A percentile compares a stretch with the other conserved stretches of the same genome.
These are phyloP conservation scores for Apostichopus parvimensis DNA, from an alignment of 35 echinoderm and acorn worm genomes.

Conservation along the genomic window DNA sequence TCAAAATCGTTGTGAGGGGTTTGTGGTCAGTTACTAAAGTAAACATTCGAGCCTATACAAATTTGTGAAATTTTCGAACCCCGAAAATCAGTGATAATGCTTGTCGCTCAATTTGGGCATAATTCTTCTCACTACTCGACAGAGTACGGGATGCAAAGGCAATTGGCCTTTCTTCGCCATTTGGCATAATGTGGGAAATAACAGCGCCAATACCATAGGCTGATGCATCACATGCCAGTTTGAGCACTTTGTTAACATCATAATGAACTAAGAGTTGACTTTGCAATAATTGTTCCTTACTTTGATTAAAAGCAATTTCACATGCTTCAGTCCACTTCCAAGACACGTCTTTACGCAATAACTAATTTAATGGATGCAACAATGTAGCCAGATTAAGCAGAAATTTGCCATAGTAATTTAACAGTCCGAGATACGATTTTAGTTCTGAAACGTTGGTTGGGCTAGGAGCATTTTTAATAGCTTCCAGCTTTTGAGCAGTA, in stretches of 20 bases:
- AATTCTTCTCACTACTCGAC: slow-evolving; percentile 61
- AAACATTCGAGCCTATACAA: slow-evolving; percentile 53
- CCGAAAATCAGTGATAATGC: slow-evolving; percentile 62
- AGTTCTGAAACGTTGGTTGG: slow-evolving; percentile 39
- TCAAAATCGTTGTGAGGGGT: slow-evolving; percentile 35
- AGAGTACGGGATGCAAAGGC: slow-evolving; percentile 75
- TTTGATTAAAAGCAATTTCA: slow-evolving; percentile 43
- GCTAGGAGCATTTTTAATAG: slow-evolving; percentile 41
- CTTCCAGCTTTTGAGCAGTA: slow-evolving; percentile 55
- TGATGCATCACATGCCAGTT: slow-evolving; percentile 63
- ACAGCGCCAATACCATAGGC: slow-evolving; percentile 68
- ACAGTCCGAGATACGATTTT: slow-evolving; percentile 58
- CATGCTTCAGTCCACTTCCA: slow-evolving; percentile 65
- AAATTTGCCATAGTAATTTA: slow-evolving; percentile 62
- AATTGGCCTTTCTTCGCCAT: slow-evolving; percentile 58
- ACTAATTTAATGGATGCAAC: slow-evolving; percentile 56
- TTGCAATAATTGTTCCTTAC: slow-evolving; percentile 42
- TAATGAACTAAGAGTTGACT: slow-evolving; percentile 65
- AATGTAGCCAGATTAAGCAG: slow-evolving; percentile 48
- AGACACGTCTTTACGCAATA: slow-evolving; percentile 50
- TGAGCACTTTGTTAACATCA: slow-evolving; percentile 50
- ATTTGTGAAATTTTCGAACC: slow-evolving; percentile 43
- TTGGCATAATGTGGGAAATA: slow-evolving; percentile 61
- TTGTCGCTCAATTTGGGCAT: slow-evolving; percentile 77
- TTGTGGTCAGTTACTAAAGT: slow-evolving; percentile 72